phyloP scores from a whole-genome alignment of 2,888 invertebrate species.

The Melinopterus prodromus region DNA sequence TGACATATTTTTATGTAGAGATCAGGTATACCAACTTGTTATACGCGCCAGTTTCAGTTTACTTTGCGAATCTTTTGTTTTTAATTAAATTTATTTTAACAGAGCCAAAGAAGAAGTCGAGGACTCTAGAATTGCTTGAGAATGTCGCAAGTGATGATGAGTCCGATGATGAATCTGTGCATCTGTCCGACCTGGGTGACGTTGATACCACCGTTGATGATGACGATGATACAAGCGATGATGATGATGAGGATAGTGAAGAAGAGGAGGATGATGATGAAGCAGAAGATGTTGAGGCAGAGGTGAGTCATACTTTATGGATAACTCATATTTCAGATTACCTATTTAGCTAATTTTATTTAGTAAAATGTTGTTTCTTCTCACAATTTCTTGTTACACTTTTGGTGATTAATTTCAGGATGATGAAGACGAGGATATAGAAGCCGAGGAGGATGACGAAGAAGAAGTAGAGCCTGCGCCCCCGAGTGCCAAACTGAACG shows the following conservation, averaged over 20 bases:
- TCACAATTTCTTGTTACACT: too few relatives aligned
- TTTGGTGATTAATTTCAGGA: conserved; percentile 9
- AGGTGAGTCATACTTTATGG: conserved; percentile 24
- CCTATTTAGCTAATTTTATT: too few relatives aligned
- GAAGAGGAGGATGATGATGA: conserved; percentile 59
- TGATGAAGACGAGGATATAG: conserved; percentile 47
- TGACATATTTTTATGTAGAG: too few relatives aligned
- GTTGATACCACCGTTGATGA: conserved; percentile 46
- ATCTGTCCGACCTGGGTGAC: conserved; percentile 49
- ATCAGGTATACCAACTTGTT: too few relatives aligned
- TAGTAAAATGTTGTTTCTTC: too few relatives aligned
- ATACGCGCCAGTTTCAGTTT: too few relatives aligned
- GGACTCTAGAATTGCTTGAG: conserved; percentile 47
- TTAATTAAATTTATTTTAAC: conserved; percentile 17
- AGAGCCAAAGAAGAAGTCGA: conserved; percentile 54
- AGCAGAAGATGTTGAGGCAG: conserved; percentile 50
- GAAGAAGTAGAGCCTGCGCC: conserved; percentile 50
- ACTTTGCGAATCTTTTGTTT: background rate
- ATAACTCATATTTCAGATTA: too few relatives aligned
- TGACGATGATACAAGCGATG: conserved; percentile 53
- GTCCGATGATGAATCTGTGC: conserved; percentile 52
- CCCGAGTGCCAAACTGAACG: conserved; percentile 38
- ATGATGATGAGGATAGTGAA: conserved; percentile 52
- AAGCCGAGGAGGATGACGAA: conserved; percentile 58
- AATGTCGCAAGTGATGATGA: conserved; percentile 49